Percentiles rank a stretch among this genome's conserved stretches.
Conservation (phyloP, 2,888 invertebrate genomes). For the Metopia argyrocephala region DNA sequence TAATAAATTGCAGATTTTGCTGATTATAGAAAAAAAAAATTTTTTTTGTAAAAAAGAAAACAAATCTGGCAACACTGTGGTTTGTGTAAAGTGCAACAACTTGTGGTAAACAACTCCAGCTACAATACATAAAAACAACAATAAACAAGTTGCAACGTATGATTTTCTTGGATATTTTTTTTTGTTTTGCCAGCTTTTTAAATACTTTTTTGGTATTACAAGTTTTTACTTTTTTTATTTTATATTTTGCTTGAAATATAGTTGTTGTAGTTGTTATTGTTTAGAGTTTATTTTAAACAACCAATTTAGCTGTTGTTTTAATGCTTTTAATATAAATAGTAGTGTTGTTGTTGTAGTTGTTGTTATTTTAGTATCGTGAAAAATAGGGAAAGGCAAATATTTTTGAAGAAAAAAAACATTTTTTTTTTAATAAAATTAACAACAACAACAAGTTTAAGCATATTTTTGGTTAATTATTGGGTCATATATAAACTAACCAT, state of each 20-base stretch:
- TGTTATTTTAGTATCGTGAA: background rate
- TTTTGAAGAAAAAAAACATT: conserved; percentile 35
- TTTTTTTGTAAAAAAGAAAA: too few relatives aligned
- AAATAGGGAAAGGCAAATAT: conserved; percentile 60
- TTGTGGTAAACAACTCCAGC: conserved; percentile 55
- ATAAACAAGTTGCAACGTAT: conserved; percentile 54
- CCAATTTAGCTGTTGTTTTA: conserved; percentile 20
- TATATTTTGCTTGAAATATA: background rate
- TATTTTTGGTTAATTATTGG: conserved; percentile 39
- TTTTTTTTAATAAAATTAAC: conserved; percentile 10
- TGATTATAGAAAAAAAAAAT: conserved; percentile 15
- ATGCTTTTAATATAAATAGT: background rate
- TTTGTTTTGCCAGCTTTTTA: conserved; percentile 26
- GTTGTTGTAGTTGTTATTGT: conserved; percentile 20
- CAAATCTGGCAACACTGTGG: conserved; percentile 14
- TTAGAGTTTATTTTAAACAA: conserved; percentile 34
- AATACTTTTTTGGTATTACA: conserved; percentile 61
- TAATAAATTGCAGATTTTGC: too few relatives aligned
- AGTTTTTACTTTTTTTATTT: conserved; percentile 60
- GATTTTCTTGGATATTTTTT: conserved; percentile 19
- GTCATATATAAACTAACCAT: too few relatives aligned
- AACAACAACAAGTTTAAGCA: conserved; percentile 24
- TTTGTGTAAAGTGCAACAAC: conserved; percentile 62
- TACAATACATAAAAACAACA: conserved; percentile 37
- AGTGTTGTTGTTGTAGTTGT: conserved; percentile 6